Conservation (phyloP, 2,888 invertebrate genomes). For the Oasisia sp. region DNA sequence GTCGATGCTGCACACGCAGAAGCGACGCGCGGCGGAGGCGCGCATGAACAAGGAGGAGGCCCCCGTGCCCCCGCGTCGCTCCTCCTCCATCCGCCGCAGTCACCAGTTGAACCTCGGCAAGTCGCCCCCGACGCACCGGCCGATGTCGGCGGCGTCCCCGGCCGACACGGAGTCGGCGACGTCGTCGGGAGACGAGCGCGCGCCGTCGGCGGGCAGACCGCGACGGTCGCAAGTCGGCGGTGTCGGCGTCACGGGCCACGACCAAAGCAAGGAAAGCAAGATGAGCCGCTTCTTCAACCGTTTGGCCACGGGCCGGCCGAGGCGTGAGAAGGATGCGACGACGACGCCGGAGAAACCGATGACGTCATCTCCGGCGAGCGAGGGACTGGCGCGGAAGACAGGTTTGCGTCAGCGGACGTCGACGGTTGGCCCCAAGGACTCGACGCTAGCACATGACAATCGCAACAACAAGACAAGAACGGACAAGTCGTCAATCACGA, state of each 20-base stretch:
- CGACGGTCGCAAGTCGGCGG: not conserved
- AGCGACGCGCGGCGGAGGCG: slow-evolving; percentile 35
- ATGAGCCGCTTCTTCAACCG: slow-evolving; percentile 17
- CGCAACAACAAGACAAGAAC: not conserved
- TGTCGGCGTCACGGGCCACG: not conserved
- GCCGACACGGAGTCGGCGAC: not conserved
- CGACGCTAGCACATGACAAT: not conserved
- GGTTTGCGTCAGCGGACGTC: not conserved
- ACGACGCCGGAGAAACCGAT: not conserved
- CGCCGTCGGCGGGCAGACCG: not conserved
- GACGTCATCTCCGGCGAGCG: not conserved
- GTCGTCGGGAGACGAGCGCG: not conserved
- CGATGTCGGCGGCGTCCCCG: not conserved
- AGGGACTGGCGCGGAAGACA: not conserved
- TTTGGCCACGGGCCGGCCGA: not conserved
- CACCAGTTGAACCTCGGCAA: slow-evolving; percentile 34
- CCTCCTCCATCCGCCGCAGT: slow-evolving; percentile 40
- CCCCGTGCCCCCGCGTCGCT: slow-evolving; percentile 41
- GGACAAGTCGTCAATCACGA: not conserved
- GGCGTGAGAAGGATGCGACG: not conserved
- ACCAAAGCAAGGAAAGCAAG: not conserved
- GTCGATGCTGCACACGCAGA: slow-evolving; percentile 35
- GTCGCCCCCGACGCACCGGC: slow-evolving; percentile 42
- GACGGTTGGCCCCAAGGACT: not conserved
- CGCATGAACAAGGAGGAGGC: slow-evolving; percentile 24